Evolutionary conservation across 2,797 vertebrate genomes (phyloP), one percentile per base, ranked within the genome.

Genomic region (Scolopax rusticola): DNA sequence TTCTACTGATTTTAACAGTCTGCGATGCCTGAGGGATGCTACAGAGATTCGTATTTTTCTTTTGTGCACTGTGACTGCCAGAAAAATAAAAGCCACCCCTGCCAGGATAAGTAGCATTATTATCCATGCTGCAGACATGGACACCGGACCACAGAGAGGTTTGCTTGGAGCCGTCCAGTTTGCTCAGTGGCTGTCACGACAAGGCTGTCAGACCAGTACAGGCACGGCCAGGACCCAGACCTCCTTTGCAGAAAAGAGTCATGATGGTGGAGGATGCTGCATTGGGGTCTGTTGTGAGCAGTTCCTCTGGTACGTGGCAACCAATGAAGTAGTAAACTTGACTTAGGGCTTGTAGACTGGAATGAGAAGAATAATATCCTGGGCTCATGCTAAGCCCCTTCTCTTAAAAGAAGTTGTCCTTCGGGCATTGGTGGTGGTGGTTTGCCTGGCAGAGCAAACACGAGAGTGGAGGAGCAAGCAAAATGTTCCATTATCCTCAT

Each of bases 31-130:
- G 57, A 90, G 84, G 60, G 88, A 87, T 78, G 84, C 53, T 89
- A 38, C 45, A 60, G 90, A 89, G 75, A 54, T 48, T 19, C 0
- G 0, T 64, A 30, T 78, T 90, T 93, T 83, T 70, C 78, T 87
- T 95, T 85, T 75, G 76, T 80, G 53, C 14, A 2, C 75, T 47
- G 53, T 80, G 64, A 54, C 80, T 85, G 84, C 61, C 83, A 92
- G 91, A 71, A 91, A 77, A 89, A 90, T 54, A 75, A 87, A 94
- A 89, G 40, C 64, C 75, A 92, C 53, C 71, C 68, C 81, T 89
- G 65, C 75, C 38, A 87, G 78, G 86, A 78, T 87, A 96, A 95
- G 57, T 59, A 73, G 54, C 33, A 19, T 28, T 76, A 93, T 93
- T 94, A 87, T 57, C 53, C 50, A 9, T 54, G 67, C 68, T 89